Evolutionary conservation across 2,888 invertebrate genomes (phyloP).

Genomic region (Orthosia incerta): DNA sequence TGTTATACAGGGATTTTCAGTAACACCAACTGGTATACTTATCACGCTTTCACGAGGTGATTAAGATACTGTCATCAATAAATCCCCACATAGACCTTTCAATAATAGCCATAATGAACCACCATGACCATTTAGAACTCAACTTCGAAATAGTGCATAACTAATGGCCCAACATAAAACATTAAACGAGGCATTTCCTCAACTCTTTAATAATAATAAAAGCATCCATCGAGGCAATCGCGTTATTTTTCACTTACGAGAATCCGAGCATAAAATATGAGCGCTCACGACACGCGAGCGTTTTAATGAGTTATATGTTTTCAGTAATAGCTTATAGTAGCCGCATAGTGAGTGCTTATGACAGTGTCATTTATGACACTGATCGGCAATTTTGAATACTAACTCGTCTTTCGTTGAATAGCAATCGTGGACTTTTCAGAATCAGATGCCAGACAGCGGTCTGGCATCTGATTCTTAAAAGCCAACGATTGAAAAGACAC

Average conservation of each 20-base stretch:
- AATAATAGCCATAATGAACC: slow-evolving; percentile 3
- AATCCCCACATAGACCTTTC: neutral
- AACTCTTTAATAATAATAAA: slow-evolving; percentile 57
- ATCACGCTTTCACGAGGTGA: neutral
- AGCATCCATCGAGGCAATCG: slow-evolving; percentile 44
- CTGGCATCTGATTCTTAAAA: too few relatives aligned
- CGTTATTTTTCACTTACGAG: slow-evolving; percentile 62
- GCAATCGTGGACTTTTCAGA: too few relatives aligned
- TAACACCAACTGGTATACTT: too few relatives aligned
- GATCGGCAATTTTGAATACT: too few relatives aligned
- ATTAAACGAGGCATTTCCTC: slow-evolving; percentile 46
- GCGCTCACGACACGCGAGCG: slow-evolving; percentile 76
- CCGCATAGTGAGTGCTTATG: slow-evolving; percentile 49
- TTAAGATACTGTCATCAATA: neutral
- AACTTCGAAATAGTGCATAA: slow-evolving; percentile 9
- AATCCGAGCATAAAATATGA: slow-evolving; percentile 78
- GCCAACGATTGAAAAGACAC: too few relatives aligned
- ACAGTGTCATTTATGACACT: neutral
- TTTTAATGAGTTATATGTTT: slow-evolving; percentile 81
- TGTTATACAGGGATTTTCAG: neutral
- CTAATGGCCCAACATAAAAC: slow-evolving; percentile 29
- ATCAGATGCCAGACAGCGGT: too few relatives aligned
- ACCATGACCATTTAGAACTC: slow-evolving; percentile 8
- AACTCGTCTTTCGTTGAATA: too few relatives aligned
- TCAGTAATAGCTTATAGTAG: slow-evolving; percentile 79